A percentile compares a stretch with the other conserved stretches of the same genome.
phyloP scores from a whole-genome alignment of 2,888 invertebrate species.

The Hyposoter didymator region DNA sequence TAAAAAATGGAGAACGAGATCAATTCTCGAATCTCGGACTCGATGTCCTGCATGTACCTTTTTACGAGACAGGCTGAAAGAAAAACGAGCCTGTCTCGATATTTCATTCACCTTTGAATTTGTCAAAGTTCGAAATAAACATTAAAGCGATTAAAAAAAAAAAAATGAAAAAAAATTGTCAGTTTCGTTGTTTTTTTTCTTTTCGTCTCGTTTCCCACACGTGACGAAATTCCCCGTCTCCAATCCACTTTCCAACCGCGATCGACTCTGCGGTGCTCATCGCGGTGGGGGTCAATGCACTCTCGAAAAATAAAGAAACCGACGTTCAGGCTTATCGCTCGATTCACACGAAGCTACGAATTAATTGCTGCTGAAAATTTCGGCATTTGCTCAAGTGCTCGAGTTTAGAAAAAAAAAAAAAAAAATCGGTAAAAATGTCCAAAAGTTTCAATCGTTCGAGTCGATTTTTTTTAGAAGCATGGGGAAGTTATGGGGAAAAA shows the following conservation, averaged over 20 bases:
- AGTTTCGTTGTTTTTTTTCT: not conserved
- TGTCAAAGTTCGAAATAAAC: constrained; percentile 61
- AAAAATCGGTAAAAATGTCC: not conserved
- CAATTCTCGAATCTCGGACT: constrained; percentile 45
- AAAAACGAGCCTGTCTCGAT: constrained; percentile 39
- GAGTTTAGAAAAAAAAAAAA: no score
- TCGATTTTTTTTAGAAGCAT: no score
- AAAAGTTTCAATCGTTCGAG: no score
- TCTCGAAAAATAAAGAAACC: not conserved
- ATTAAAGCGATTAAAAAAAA: constrained; percentile 53
- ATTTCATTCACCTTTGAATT: constrained; percentile 53
- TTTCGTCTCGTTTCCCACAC: not conserved
- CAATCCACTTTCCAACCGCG: not conserved
- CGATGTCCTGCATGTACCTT: constrained; percentile 74
- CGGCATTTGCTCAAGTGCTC: not conserved
- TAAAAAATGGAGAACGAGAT: constrained; percentile 54
- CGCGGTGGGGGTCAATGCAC: constrained; percentile 11
- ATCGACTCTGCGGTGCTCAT: not conserved
- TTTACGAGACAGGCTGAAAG: constrained; percentile 70
- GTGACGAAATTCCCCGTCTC: not conserved
- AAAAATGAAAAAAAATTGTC: not conserved
- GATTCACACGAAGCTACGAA: not conserved
- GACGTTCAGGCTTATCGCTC: not conserved
- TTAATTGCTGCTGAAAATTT: not conserved
- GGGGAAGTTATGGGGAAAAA: no score